These are phyloP conservation scores for Cyphomyrmex costatus DNA, from an alignment of 1,140 invertebrate genomes.

Conservation along the genomic window DNA sequence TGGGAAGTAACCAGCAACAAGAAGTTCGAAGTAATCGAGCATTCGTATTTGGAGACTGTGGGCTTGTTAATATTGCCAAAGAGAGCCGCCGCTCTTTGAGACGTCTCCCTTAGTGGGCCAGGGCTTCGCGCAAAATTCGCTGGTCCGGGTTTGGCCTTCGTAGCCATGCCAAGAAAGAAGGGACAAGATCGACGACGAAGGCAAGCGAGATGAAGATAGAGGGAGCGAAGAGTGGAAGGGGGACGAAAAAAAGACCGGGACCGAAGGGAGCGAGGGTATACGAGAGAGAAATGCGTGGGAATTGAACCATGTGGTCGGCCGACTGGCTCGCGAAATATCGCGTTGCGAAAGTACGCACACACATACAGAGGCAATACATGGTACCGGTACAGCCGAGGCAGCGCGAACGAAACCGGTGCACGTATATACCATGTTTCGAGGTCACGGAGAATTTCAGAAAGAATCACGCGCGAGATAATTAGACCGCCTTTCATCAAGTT, in stretches of 20 bases:
- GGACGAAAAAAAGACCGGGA: background rate
- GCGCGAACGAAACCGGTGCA: slow-evolving; percentile 47
- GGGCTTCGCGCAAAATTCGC: slow-evolving; percentile 76
- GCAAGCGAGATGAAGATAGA: slow-evolving; percentile 46
- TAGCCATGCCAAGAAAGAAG: slow-evolving; percentile 49
- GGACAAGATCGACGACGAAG: slow-evolving; percentile 34
- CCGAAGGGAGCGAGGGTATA: slow-evolving; percentile 49
- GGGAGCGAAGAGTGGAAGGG: background rate
- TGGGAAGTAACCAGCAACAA: slow-evolving; percentile 59
- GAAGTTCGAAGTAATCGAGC: slow-evolving; percentile 38
- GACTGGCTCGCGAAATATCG: slow-evolving; percentile 82
- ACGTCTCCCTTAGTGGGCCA: slow-evolving; percentile 75
- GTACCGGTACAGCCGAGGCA: slow-evolving; percentile 34
- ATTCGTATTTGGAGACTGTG: slow-evolving; percentile 68
- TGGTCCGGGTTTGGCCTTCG: slow-evolving; percentile 74
- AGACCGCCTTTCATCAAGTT: slow-evolving; percentile 39
- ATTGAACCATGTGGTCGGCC: slow-evolving; percentile 80
- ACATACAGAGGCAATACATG: background rate
- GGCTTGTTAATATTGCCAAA: slow-evolving; percentile 68
- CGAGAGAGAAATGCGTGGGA: slow-evolving; percentile 82
- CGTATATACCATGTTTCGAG: slow-evolving; percentile 27
- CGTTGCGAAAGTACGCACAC: slow-evolving; percentile 75
- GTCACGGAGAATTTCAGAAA: slow-evolving; percentile 67
- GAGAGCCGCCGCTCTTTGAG: slow-evolving; percentile 36
- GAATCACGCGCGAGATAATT: slow-evolving; percentile 54